Percentiles rank a stretch among this genome's conserved stretches.
Conservation (phyloP, 2,797 vertebrate species). For the Cryptoblepharus egeriae region DNA sequence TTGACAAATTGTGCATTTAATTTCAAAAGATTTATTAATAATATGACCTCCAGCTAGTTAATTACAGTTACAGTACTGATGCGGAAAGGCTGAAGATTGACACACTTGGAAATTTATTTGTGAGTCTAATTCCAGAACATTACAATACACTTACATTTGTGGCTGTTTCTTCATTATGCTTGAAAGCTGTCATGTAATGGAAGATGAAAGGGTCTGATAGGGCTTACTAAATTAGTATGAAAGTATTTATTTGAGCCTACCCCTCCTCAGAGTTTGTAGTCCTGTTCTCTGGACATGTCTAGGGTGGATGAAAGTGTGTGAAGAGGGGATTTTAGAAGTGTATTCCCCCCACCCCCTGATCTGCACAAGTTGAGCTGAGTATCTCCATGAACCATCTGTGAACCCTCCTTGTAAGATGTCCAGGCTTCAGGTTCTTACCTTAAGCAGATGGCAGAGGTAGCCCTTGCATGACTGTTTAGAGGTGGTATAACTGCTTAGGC, state of each 20-base stretch:
- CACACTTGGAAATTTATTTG: conserved; percentile 72
- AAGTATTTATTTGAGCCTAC: conserved; percentile 52
- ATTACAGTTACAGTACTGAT: conserved; percentile 75
- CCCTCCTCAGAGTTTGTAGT: background rate
- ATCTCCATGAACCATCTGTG: too few species aligned
- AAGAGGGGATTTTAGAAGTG: too few species aligned
- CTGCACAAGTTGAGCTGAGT: too few species aligned
- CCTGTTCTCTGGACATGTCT: too few species aligned
- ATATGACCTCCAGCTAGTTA: conserved; percentile 76
- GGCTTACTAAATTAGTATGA: conserved; percentile 52
- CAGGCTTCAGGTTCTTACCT: too few species aligned
- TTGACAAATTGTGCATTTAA: conserved; percentile 82
- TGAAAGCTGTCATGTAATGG: conserved; percentile 74
- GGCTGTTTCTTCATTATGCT: conserved; percentile 66
- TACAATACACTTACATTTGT: conserved; percentile 67
- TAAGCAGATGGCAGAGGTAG: too few species aligned
- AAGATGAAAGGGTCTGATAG: conserved; percentile 14
- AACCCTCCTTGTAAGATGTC: too few species aligned
- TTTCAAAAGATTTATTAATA: conserved; percentile 81
- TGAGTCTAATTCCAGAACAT: conserved; percentile 63
- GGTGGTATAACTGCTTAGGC: background rate
- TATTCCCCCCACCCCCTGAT: too few species aligned
- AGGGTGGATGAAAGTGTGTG: too few species aligned
- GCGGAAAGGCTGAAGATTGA: conserved; percentile 72
- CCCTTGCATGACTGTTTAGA: background rate